phyloP scores from a whole-genome alignment of 2,113 vertebrate genomes.

The Ochotona curzoniae region DNA sequence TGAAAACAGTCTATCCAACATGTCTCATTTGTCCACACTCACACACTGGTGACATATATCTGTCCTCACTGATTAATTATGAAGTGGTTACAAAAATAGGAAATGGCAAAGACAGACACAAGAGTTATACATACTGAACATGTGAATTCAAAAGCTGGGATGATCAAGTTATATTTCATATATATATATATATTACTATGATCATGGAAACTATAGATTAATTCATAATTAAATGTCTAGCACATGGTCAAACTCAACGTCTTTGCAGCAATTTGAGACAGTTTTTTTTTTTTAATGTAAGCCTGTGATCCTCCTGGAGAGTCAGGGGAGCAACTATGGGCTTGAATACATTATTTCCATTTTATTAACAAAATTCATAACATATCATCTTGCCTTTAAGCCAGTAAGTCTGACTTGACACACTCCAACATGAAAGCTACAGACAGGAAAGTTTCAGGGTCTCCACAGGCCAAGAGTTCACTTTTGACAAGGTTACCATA shows the following conservation, averaged over 20 bases:
- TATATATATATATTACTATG: background rate
- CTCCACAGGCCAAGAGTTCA: background rate
- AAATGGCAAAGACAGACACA: background rate
- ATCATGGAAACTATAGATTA: constrained; percentile 23
- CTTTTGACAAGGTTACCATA: background rate
- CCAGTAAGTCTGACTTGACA: background rate
- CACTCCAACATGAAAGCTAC: background rate
- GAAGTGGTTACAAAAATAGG: background rate
- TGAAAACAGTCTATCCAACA: background rate
- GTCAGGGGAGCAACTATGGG: background rate
- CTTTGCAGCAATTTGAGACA: constrained; percentile 13
- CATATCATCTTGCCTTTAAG: background rate
- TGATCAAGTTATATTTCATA: background rate
- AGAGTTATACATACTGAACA: background rate
- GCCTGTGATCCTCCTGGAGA: constrained; percentile 15
- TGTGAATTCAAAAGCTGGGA: background rate
- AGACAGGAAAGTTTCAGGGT: background rate
- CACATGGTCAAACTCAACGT: constrained; percentile 48
- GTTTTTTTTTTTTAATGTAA: background rate
- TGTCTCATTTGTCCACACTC: background rate
- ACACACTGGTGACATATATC: background rate
- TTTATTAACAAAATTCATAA: background rate
- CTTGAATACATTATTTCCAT: background rate
- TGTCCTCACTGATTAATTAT: background rate
- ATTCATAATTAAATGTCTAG: constrained; percentile 17